Base-by-base conservation (phyloP, 2,113 vertebrate genomes). In the Trematocara unimaculatum region DNA sequence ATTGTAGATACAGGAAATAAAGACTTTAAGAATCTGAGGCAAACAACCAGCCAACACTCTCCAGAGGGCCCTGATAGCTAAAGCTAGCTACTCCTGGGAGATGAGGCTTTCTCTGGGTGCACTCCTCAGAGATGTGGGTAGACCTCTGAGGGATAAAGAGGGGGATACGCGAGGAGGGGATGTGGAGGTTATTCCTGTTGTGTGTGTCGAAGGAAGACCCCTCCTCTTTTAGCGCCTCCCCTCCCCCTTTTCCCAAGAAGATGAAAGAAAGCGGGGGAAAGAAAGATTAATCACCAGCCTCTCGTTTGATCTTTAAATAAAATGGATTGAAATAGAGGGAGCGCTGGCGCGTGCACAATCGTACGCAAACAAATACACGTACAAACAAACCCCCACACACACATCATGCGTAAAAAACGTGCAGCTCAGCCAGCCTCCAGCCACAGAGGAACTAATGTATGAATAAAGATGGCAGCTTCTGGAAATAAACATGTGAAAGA, bases 231-330 rank as follows among this genome's bases (percentile, higher is more conserved):
- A 29, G 26, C 82, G 18, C 83, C 87, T 89, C 53, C 88, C 83
- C 84, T 91, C 86, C 88, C 54, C 88, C 88, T 93, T 90, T 82
- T 91, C 91, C 83, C 14, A 80, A 89, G 87, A 90, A 96, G 95
- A 97, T 96, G 95, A 96, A 96, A 96, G 93, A 93, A 92, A 91
- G 85, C 15, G 83, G 85, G 88, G 84, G 90, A 84, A 89, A 92
- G 90, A 92, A 93, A 93, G 94, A 96, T 96, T 96, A 96, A 97
- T 97, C 95, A 95, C 93, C 92, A 93, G 93, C 92, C 89, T 92
- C 91, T 84, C 92, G 90, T 96, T 96, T 97, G 96, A 97, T 96
- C 95, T 96, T 96, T 96, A 95, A 96, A 96, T 95, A 95, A 96
- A 96, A 95, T 93, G 92, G 94, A 96, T 94, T 93, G 92, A 91